These are phyloP conservation scores for Agriotes lineatus DNA, from an alignment of 2,888 invertebrate genomes.

Conservation along the genomic window DNA sequence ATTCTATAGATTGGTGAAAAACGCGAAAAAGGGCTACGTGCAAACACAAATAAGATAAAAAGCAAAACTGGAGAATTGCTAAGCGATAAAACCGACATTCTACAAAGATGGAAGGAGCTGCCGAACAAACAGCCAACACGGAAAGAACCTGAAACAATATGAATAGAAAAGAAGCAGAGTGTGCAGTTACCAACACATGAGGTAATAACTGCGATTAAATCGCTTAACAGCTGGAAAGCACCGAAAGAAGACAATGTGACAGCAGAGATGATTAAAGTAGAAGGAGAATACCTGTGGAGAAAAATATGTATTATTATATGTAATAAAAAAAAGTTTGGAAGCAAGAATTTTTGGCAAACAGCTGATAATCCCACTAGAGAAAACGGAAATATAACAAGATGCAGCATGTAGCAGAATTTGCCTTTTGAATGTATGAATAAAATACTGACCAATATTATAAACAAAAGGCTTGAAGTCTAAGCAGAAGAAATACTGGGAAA, in stretches of 20 bases:
- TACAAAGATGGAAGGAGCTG: too few species aligned
- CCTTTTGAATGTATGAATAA: background rate
- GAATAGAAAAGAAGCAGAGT: background rate
- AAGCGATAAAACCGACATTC: too few species aligned
- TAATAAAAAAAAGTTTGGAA: background rate
- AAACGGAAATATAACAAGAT: background rate
- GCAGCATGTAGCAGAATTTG: background rate
- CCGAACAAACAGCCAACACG: too few species aligned
- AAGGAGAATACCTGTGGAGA: too few species aligned
- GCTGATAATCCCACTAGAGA: background rate
- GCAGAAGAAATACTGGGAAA: background rate
- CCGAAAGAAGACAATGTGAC: background rate
- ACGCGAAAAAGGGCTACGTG: too few species aligned
- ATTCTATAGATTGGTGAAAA: background rate
- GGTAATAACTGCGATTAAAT: background rate
- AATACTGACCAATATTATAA: background rate
- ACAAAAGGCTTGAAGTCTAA: background rate
- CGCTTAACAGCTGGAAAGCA: background rate
- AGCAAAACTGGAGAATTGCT: background rate
- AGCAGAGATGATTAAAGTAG: too few species aligned
- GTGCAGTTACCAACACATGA: too few species aligned
- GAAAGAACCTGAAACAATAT: background rate
- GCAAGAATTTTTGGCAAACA: background rate
- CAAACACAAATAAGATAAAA: too few species aligned
- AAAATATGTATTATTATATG: too few species aligned